A percentile compares a stretch with the other conserved stretches of the same genome.
Conservation (phyloP, 2,113 vertebrate species). For the Thomomys bottae region DNA sequence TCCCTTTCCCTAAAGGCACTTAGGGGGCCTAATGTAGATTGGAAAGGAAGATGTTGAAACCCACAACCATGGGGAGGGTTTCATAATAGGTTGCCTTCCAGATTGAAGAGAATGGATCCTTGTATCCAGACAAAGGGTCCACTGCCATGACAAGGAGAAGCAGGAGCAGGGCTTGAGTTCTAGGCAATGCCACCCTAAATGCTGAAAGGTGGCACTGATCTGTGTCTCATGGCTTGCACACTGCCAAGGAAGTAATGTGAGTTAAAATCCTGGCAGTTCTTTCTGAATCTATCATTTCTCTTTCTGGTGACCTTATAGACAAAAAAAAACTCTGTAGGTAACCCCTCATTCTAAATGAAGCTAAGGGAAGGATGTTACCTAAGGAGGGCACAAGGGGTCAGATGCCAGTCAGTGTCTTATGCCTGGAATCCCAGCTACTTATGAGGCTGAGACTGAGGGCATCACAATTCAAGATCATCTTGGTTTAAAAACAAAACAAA, state of each 20-base stretch:
- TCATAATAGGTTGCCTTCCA: slow-evolving; percentile 75
- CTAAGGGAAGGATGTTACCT: not conserved
- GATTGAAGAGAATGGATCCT: slow-evolving; percentile 66
- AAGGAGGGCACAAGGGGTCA: too few species aligned
- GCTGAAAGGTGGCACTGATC: not conserved
- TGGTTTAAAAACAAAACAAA: too few species aligned
- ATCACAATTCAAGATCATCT: too few species aligned
- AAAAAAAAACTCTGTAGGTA: slow-evolving; percentile 6
- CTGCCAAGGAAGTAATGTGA: not conserved
- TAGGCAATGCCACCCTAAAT: accelerated
- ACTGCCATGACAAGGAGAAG: not conserved
- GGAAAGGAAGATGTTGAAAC: slow-evolving; percentile 66
- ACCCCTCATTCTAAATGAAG: slow-evolving; percentile 38
- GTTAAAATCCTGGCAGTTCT: not conserved
- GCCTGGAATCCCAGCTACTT: too few species aligned
- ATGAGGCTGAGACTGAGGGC: too few species aligned
- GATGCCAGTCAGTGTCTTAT: too few species aligned
- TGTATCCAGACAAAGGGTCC: slow-evolving; percentile 58
- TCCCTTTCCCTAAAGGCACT: slow-evolving; percentile 61
- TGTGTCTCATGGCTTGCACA: not conserved
- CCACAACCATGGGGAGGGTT: slow-evolving; percentile 62
- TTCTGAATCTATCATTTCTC: not conserved
- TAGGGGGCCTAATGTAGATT: slow-evolving; percentile 60
- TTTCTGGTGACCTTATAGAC: not conserved
- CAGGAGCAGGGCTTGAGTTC: not conserved